Base-by-base conservation (phyloP, 2,797 vertebrate species). In the Enteromius treurensis region DNA sequence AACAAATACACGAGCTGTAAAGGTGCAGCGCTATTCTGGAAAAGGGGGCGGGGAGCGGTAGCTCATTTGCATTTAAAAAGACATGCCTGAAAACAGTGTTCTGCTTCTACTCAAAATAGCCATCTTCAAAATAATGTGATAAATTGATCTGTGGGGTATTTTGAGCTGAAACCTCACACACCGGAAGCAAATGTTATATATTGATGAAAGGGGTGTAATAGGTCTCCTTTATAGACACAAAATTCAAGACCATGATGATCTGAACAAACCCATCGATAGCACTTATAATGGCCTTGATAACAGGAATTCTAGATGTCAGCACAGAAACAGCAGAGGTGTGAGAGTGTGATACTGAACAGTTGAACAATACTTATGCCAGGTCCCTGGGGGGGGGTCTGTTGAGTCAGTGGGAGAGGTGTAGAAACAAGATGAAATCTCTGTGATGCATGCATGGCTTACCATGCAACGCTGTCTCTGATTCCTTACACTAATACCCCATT, bases 341-440 rank as follows among this genome's bases (percentile, higher is more conserved):
- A 79, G 17, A 26, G 76, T 47, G 76, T 49, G 75, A 77, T 47
- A 65, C 60, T 21, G 76, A 65, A 19, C 40, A 65, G 62, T 37
- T 45, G 53, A 76, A 76, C 58, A 77, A 64, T 62, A 37, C 45
- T 51, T 23, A 45, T 79, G 77, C 45, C 77, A 79, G 64, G 37
- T 68, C 62, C 45, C 29, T 10, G 64, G 32, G 71, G 71, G 71
- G 53, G 26, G 26, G 71, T 19, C n/a, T 76, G 51, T 58, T 45
- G 45, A 67, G 17, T 37, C 32, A 76, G 74, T 82, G 49, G 73
- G 47, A 68, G 64, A 82, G 73, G 49, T 55, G 51, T 76, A 29
- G 47, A 82, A 82, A 82, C 71, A 75, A 67, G 71, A 65, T 77
- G 40, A 69, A 78, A 62, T 83, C 53, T 83, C 40, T 49, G 75